These are phyloP conservation scores for Lepidothrix coronata DNA, from an alignment of 2,113 vertebrate genomes.

Conservation along the genomic window DNA sequence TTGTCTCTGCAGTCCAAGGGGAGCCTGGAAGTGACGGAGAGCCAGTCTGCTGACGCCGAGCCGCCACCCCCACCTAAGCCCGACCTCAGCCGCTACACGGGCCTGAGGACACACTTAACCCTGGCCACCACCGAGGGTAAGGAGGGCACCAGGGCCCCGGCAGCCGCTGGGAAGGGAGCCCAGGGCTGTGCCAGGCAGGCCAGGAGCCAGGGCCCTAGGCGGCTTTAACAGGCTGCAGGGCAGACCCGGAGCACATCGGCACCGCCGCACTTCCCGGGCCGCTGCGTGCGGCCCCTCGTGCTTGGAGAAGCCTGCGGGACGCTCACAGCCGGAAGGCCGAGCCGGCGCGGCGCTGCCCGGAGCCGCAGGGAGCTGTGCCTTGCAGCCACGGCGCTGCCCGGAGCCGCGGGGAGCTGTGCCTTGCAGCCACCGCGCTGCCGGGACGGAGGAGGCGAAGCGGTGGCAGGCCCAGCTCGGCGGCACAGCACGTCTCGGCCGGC, in stretches of 20 bases:
- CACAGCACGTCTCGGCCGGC: not conserved
- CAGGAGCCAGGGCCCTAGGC: not conserved
- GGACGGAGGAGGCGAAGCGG: not conserved
- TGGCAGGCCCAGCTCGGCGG: not conserved
- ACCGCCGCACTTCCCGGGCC: fast-evolving
- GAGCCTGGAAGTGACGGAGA: constrained; percentile 92
- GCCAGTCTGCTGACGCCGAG: constrained; percentile 93
- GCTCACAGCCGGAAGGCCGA: not conserved
- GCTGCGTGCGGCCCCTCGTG: fast-evolving
- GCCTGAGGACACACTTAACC: constrained; percentile 82
- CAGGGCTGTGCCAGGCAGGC: not conserved
- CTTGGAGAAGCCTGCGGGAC: not conserved
- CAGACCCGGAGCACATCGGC: not conserved
- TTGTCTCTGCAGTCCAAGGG: constrained; percentile 85
- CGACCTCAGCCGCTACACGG: constrained; percentile 88
- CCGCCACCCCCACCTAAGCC: constrained; percentile 95
- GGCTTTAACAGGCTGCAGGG: not conserved
- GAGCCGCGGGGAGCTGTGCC: not conserved
- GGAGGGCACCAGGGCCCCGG: constrained; percentile 25
- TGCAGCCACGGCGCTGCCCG: fast-evolving
- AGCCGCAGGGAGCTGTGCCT: not conserved
- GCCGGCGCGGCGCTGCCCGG: fast-evolving
- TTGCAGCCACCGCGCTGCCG: not conserved
- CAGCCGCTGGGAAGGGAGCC: not conserved
- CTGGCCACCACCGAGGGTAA: constrained; percentile 89